Base-by-base conservation (phyloP, 2,888 invertebrate genomes). In the Mycalesis mineus region DNA sequence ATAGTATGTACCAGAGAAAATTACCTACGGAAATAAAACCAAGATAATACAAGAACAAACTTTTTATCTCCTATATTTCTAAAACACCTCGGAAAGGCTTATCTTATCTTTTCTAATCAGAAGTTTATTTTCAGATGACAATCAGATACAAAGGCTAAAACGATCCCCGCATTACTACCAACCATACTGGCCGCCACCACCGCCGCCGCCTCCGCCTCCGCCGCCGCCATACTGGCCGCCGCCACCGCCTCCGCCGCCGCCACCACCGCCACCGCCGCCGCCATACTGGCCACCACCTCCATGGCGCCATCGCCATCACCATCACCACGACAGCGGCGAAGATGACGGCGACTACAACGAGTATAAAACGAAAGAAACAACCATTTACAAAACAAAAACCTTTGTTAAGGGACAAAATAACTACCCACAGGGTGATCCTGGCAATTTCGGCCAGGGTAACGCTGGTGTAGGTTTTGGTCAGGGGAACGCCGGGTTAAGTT, bases 91-190 rank as follows among this genome's bases (percentile, higher is more conserved):
- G 6, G 6, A 13, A 6, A 37, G 11, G 11, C 37, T 37, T 2
- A 6, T 37, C n/a, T n/a, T 5, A 6, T 1, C 6, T n/a, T 13
- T n/a, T 37, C 2, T 11, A n/a, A 36, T 36, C n/a, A n/a, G n/a
- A n/a, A n/a, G n/a, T 36, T 40, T 7, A 7, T 28, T 61, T 69
- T 1, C 77, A 84, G 72, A 73, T 75, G 82, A 58, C 7, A 31
- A 52, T 7, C 29, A 62, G 22, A 39, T 66, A 9, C 71, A 76
- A 7, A 71, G 87, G 5, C 13, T 81, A 44, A 83, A 72, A 60
- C 80, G 88, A 0, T 78, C 84, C 0, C 78, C 82, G 3, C 61
- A 77, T 45, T 73, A 74, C 6, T 74, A 66, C 17, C 55, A 57
- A n/a, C 58, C 60, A 22, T 68, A 66, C 6, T 63, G 60, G 45